A percentile compares a stretch with the other conserved stretches of the same genome.
Conservation (phyloP, 1,140 invertebrate genomes). For the Sminthurinus signatus region DNA sequence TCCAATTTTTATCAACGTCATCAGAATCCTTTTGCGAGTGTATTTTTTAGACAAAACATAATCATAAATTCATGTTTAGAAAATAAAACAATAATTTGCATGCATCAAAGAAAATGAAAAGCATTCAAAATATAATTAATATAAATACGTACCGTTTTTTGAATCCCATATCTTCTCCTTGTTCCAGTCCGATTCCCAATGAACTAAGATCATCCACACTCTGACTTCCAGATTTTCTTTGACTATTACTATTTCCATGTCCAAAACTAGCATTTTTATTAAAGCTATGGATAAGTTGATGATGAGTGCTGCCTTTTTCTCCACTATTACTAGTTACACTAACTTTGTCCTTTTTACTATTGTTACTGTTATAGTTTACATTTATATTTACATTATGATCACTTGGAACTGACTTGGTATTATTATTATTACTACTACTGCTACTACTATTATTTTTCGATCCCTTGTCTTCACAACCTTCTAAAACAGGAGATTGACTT, state of each 20-base stretch:
- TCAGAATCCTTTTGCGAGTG: too few species aligned
- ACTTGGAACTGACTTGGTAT: slow-evolving; percentile 13
- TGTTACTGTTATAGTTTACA: too few species aligned
- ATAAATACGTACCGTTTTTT: slow-evolving; percentile 25
- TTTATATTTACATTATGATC: background rate
- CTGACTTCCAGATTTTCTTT: slow-evolving; percentile 27
- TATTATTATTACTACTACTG: too few species aligned
- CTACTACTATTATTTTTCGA: slow-evolving; percentile 21
- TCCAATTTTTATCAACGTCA: too few species aligned
- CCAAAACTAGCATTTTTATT: slow-evolving; percentile 27
- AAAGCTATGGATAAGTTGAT: background rate
- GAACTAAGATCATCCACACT: slow-evolving; percentile 39
- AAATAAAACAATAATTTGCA: background rate
- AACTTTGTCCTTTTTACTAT: slow-evolving; percentile 42
- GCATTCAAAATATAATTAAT: too few species aligned
- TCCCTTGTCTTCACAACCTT: slow-evolving; percentile 30
- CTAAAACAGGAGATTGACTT: slow-evolving; percentile 39
- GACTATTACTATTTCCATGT: slow-evolving; percentile 1
- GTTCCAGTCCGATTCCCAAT: slow-evolving; percentile 26
- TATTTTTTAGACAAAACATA: background rate
- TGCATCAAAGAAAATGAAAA: too few species aligned
- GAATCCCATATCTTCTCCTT: slow-evolving; percentile 16
- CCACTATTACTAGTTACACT: slow-evolving; percentile 26
- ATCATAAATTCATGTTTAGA: background rate
- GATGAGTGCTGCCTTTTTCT: background rate